Conservation (phyloP, 1,140 invertebrate genomes). For the Adoxophyes honmai region DNA sequence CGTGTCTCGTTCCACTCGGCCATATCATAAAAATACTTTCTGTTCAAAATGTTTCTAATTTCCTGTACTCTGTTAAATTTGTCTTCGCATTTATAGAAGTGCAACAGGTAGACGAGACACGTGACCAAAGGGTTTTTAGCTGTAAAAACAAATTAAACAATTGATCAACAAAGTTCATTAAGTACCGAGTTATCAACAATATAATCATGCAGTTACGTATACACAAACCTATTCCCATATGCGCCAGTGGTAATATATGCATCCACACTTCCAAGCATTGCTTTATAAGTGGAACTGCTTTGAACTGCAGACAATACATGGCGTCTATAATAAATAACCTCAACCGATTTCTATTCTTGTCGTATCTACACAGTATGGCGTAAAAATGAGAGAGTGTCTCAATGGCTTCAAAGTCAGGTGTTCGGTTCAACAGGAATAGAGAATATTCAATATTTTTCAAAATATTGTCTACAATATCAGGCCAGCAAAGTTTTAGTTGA, state of each 20-base stretch:
- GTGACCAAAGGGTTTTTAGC: constrained; percentile 64
- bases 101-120: constrained; percentile 62
- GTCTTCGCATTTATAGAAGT: constrained; percentile 67
- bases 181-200: too few relatives aligned
- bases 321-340: constrained; percentile 65
- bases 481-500: constrained; percentile 28
- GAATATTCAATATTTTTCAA: constrained; percentile 57
- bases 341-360: constrained; percentile 49
- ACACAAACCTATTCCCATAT: constrained; percentile 55
- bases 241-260: constrained; percentile 57
- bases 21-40: constrained; percentile 61
- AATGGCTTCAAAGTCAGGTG: constrained; percentile 50
- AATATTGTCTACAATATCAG: constrained; percentile 32
- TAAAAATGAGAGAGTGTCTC: constrained; percentile 66
- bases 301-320: constrained; percentile 69
- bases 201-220: constrained; percentile 4
- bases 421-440: constrained; percentile 55
- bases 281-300: constrained; percentile 54
- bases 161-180: constrained; percentile 3
- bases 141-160: constrained; percentile 37
- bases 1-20: constrained; percentile 61
- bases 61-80: constrained; percentile 54
- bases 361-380: constrained; percentile 58
- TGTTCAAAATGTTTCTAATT: constrained; percentile 51
- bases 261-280: constrained; percentile 66